Percentiles rank a stretch among this genome's conserved stretches.
phyloP scores from a whole-genome alignment of 2,888 invertebrate species.

The Chromoteleia sp. region DNA sequence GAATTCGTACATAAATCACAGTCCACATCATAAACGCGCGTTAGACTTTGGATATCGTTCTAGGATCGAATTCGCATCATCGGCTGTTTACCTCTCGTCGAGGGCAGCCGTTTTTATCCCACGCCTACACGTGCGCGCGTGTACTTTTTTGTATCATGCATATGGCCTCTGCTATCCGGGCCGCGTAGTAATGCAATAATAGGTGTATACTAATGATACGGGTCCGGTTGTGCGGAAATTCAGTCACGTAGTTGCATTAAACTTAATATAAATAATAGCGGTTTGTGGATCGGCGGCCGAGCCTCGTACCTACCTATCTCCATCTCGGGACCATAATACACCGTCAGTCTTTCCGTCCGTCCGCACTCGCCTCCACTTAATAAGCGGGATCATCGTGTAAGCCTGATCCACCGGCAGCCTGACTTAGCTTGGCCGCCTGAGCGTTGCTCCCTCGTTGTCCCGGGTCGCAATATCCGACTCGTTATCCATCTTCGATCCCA shows the following conservation, averaged over 20 bases:
- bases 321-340: slow-evolving; percentile 83
- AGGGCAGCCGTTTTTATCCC: slow-evolving; percentile 61
- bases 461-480: slow-evolving; percentile 64
- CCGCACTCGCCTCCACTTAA: slow-evolving; percentile 83
- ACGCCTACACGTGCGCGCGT: slow-evolving; percentile 66
- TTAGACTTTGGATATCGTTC: slow-evolving; percentile 63
- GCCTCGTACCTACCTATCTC: slow-evolving; percentile 82
- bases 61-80: slow-evolving; percentile 52
- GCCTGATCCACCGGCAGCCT: slow-evolving; percentile 81
- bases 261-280: slow-evolving; percentile 85
- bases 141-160: slow-evolving; percentile 52
- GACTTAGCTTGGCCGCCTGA: slow-evolving; percentile 45
- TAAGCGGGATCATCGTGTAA: slow-evolving; percentile 82
- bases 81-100: slow-evolving; percentile 21
- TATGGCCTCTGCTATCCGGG: slow-evolving; percentile 58
- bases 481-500: slow-evolving; percentile 70
- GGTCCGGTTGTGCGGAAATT: slow-evolving; percentile 79
- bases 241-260: slow-evolving; percentile 85
- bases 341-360: slow-evolving; percentile 73
- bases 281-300: slow-evolving; percentile 79
- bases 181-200: slow-evolving; percentile 84
- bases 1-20: slow-evolving; percentile 68
- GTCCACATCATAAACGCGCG: slow-evolving; percentile 53
- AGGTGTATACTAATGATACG: slow-evolving; percentile 85
- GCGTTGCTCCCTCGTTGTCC: slow-evolving; percentile 62